Evolutionary conservation across 2,113 vertebrate species (phyloP), one percentile per base, ranked within the genome.

Genomic region (Phrynosoma blainvillii): DNA sequence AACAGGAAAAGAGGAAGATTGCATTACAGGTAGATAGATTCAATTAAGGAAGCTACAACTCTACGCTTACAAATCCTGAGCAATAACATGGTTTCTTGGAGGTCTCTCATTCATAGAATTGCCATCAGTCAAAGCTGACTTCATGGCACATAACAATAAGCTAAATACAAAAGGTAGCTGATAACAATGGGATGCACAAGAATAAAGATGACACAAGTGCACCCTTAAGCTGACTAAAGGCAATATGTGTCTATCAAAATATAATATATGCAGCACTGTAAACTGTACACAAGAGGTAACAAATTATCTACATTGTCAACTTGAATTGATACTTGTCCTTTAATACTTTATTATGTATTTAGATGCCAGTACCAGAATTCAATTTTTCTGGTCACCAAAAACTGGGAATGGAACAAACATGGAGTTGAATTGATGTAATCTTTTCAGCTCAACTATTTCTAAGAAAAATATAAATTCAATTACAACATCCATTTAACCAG

Each of bases 341-440:
- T 40, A 90, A 89, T 90, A 94, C 88, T 90, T 92, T 90, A 92
- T 93, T 91, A 90, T 85, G 32, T 11, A 89, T 90, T 90, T 27
- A 76, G 84, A 65, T 88, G 87, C 84, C 90, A 91, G 81, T 86
- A 82, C 62, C 0, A 3, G 40, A 90, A 74, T 77, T 62, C 74
- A 40, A 18, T 36, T 2, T 75, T 42, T 88, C 68, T 80, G n/a
- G 4, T 59, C 71, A 77, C 12, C 47, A 70, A 3, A 25, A 27
- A 52, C 65, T 18, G 23, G 32, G 6, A 36, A 88, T 0, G 65
- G n/a, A 1, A 77, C 42, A 30, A 66, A 18, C 54, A 65, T 76
- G 54, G 20, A 52, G 52, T 7, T 42, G 30, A 79, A 79, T 13
- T 10, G 1, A 79, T 20, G 66, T 54, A 32, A 54, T n/a, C 18